Base-by-base conservation (phyloP, 2,797 vertebrate species). In the Lepus townsendii region DNA sequence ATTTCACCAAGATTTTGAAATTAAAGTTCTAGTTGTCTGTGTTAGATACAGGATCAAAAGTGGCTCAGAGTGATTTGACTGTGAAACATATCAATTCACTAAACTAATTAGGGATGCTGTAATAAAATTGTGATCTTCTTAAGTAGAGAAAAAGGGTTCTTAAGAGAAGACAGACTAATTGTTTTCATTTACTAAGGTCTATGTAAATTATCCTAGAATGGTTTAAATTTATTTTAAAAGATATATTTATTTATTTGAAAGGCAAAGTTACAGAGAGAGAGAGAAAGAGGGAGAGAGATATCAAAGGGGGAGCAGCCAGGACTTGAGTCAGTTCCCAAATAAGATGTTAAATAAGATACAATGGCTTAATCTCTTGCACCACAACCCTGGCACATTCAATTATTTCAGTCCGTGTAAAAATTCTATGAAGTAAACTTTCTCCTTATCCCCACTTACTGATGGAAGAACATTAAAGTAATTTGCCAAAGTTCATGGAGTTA, bases 1-100 rank as follows among this genome's bases (percentile, higher is more conserved):
- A 42, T 76, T 27, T 68, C 93, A 27, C 83, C 24, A 86, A 12
- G 57, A 78, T 71, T 84, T 90, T 90, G 30, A 78, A 90, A 78
- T 93, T 38, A 76, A 92, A 84, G 89, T 73, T 86, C 42, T 73
- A 42, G 32, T 54, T 78, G 20, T 73, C 4, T 88, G 0, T 75
- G 10, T 80, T 87, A 63, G 38, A 42, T 84, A 62, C 12, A 68
- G 73, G 60, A 54, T 86, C 20, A 72, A 65, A 79, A 84, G 5
- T 68, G 14, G 35, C n/a, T 77, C 60, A 52, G 12, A 3, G 22
- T 54, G 78, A 85, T 69, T 83, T 91, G 38, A 79, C 16, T 47
- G 24, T 52, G 4, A 91, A n/a, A 2, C 5, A 50, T 57, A 26
- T 94, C 62, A 90, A 27, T 1, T 78, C 68, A 27, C 3, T 68